Evolutionary conservation across 2,113 vertebrate species (phyloP).

Genomic region (Shinisaurus crocodilurus): DNA sequence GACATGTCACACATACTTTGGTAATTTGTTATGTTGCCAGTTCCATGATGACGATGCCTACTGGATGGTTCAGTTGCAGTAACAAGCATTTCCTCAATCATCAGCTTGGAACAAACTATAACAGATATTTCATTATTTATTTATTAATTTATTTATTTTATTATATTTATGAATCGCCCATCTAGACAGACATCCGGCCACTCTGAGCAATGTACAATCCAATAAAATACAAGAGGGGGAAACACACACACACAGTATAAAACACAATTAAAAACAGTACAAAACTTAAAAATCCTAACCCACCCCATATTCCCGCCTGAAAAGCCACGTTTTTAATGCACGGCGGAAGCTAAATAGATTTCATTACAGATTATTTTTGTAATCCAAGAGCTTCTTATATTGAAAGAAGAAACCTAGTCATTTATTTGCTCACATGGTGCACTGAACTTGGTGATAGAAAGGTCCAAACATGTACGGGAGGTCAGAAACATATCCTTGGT

Average conservation of each 20-base stretch:
- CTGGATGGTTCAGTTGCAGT: neutral
- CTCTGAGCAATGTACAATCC: no score
- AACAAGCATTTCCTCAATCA: conserved; percentile 4
- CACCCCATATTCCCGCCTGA: no score
- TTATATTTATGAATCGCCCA: no score
- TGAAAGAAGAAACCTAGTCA: conserved; percentile 44
- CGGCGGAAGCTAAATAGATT: no score
- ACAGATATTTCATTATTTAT: conserved; percentile 71
- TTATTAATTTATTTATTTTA: no score
- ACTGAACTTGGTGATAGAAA: conserved; percentile 13
- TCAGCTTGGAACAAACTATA: conserved; percentile 72
- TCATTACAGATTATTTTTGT: conserved; percentile 25
- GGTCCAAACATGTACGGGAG: conserved; percentile 19
- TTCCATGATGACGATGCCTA: neutral
- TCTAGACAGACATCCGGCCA: no score
- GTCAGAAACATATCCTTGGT: conserved; percentile 31
- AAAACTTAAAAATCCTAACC: no score
- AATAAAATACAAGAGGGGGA: no score
- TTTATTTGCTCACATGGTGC: conserved; percentile 48
- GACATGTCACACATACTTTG: neutral
- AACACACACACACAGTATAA: no score
- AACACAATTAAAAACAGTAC: no score
- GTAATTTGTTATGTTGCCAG: neutral
- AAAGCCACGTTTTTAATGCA: no score
- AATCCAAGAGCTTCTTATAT: conserved; percentile 46